These are phyloP conservation scores for Octopus bimaculoides DNA, from an alignment of 1,140 invertebrate species.

Conservation along the genomic window DNA sequence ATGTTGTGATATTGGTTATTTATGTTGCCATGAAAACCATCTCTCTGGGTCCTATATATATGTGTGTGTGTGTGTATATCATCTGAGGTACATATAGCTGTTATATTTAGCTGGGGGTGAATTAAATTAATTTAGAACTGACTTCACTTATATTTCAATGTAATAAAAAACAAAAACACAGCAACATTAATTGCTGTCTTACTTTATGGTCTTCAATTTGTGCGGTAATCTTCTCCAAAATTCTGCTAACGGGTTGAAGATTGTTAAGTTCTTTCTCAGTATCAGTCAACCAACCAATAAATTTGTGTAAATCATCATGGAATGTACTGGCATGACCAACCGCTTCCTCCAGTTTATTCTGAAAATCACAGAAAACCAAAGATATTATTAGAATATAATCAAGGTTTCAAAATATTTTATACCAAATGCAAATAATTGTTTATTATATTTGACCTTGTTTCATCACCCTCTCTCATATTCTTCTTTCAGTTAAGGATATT, in stretches of 20 bases:
- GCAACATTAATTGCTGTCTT: neutral
- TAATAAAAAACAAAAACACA: too few relatives aligned
- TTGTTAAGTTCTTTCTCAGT: constrained; percentile 87
- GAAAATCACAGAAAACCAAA: constrained; percentile 18
- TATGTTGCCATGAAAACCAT: too few relatives aligned
- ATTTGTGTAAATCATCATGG: constrained; percentile 84
- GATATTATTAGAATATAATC: too few relatives aligned
- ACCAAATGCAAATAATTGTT: too few relatives aligned
- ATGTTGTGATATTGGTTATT: too few relatives aligned
- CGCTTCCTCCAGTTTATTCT: constrained; percentile 94
- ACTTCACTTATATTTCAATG: too few relatives aligned
- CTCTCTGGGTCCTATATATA: too few relatives aligned
- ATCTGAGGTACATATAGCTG: neutral
- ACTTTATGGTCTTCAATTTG: constrained; percentile 97
- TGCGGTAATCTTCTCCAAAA: constrained; percentile 82
- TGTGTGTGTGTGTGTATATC: neutral
- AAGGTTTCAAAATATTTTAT: too few relatives aligned
- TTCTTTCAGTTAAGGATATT: too few relatives aligned
- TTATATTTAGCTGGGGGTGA: neutral
- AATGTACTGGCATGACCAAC: constrained; percentile 81
- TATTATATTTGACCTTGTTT: too few relatives aligned
- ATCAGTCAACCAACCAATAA: constrained; percentile 92
- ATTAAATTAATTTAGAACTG: too few relatives aligned
- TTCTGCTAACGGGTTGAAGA: constrained; percentile 88
- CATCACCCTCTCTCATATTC: too few relatives aligned